Conservation (phyloP, 2,113 vertebrate species). For the Tympanuchus pallidicinctus region DNA sequence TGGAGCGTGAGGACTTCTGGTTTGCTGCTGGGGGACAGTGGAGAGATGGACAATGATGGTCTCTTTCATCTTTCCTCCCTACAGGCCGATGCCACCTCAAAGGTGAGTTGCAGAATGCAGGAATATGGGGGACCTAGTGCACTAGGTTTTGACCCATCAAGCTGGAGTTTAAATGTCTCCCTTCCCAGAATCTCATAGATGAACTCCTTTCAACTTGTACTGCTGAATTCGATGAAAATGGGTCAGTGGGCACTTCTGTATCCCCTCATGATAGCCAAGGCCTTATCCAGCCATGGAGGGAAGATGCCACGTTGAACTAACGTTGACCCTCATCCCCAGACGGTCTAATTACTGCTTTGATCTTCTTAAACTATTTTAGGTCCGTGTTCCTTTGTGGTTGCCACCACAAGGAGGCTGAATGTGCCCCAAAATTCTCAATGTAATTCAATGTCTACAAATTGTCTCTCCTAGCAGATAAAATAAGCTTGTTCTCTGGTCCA, state of each 20-base stretch:
- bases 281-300: neutral
- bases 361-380: neutral
- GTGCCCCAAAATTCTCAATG: neutral
- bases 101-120: constrained; percentile 19
- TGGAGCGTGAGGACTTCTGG: neutral
- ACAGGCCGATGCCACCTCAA: constrained; percentile 58
- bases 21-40: neutral
- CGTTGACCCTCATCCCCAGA: neutral
- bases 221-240: neutral
- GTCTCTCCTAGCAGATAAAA: neutral
- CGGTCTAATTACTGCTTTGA: neutral
- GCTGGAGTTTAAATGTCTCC: accelerated
- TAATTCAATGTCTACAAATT: neutral
- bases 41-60: neutral
- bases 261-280: accelerated
- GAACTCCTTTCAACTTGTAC: neutral
- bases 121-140: too few relatives aligned
- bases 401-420: neutral
- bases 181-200: neutral
- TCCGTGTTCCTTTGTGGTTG: neutral
- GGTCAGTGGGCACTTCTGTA: neutral
- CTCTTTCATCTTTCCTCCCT: neutral
- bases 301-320: neutral
- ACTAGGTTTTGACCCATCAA: neutral
- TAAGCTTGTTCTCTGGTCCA: neutral